Conservation (phyloP, 1,140 invertebrate species). For the Leptonema lineaticorne region DNA sequence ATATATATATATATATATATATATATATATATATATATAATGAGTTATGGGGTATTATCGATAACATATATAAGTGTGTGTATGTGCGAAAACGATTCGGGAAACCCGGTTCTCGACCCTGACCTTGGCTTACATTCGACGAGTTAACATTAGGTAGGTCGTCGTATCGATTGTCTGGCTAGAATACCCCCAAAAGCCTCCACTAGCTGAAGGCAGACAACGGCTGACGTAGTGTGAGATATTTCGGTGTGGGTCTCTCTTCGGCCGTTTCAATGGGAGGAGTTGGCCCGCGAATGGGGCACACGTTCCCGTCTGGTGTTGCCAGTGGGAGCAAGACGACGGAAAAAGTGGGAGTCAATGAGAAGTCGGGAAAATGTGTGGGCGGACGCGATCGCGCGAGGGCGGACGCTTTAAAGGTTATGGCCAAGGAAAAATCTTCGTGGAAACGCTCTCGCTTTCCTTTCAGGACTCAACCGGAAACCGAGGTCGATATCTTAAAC, state of each 20-base stretch:
- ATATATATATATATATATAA: not conserved
- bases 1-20: not conserved
- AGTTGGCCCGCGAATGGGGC: not conserved
- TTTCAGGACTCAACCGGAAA: no score
- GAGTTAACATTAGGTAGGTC: constrained; percentile 28
- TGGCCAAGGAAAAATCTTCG: not conserved
- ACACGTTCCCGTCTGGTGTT: not conserved
- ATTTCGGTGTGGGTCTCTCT: not conserved
- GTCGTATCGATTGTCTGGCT: constrained; percentile 26
- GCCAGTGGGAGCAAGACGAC: not conserved
- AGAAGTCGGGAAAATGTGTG: no score
- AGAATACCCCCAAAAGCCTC: not conserved
- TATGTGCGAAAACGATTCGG: not conserved
- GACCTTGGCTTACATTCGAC: constrained; percentile 37
- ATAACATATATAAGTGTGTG: not conserved
- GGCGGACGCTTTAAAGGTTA: constrained; percentile 3
- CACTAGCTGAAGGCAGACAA: not conserved
- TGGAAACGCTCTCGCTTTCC: constrained; percentile 11
- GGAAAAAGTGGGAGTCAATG: not conserved
- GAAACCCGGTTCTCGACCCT: constrained; percentile 30
- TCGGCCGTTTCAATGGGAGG: not conserved
- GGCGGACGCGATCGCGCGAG: no score
- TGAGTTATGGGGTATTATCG: not conserved
- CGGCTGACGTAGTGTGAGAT: no score
- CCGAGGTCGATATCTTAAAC: not conserved